Evolutionary conservation across 2,113 vertebrate genomes (phyloP).

Genomic region (Elanus axillaris): DNA sequence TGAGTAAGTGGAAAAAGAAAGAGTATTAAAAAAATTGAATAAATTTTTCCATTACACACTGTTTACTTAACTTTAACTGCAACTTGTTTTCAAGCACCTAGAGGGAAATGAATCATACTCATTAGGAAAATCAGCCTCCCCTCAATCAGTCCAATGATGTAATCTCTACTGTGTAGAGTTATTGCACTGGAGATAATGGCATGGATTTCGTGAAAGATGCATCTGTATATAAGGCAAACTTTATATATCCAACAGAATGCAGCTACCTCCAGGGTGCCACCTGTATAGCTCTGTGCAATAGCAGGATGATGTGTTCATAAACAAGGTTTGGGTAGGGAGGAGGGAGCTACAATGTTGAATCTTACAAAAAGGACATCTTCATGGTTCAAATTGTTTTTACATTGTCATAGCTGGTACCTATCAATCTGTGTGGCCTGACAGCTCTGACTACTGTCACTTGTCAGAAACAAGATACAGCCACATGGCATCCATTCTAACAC

Average conservation of each 20-base stretch:
- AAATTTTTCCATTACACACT: background rate
- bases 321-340: background rate
- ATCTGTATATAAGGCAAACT: background rate
- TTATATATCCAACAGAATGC: background rate
- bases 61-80: background rate
- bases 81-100: constrained; percentile 6
- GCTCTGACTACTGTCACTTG: background rate
- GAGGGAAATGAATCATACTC: constrained; percentile 5
- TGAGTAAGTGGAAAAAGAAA: background rate
- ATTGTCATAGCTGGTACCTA: background rate
- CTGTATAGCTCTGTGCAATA: background rate
- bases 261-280: background rate
- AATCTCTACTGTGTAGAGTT: background rate
- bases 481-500: background rate
- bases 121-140: constrained; percentile 23
- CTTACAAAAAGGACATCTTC: background rate
- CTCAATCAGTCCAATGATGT: background rate
- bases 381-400: background rate
- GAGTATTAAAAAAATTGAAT: background rate
- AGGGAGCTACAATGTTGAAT: background rate
- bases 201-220: background rate
- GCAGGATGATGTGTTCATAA: background rate
- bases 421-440: background rate
- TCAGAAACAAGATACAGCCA: background rate
- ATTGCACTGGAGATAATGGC: background rate